Evolutionary conservation across 2,888 invertebrate species (phyloP), one percentile per base, ranked within the genome.

Genomic region (Adelognathus sp.): DNA sequence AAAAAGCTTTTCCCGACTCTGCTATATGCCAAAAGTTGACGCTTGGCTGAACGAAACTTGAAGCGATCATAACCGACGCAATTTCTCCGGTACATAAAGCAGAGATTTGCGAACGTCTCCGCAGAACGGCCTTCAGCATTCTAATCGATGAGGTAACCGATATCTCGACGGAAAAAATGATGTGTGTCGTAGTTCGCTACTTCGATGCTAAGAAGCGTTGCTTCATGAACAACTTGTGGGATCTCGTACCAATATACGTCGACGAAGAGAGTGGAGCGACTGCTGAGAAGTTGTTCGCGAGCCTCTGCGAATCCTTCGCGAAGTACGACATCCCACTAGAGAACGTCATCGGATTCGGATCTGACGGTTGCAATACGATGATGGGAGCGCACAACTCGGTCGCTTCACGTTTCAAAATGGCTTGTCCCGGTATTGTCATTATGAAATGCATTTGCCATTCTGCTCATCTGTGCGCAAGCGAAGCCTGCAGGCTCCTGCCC

Each of bases 381-480:
- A 85, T 88, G 82, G 87, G 87, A 1, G 11, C 18, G 5, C 52
- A 79, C 3, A 87, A 89, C 72, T 87, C 86, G 1, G 88, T 88
- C 5, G 77, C 85, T 21, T 76, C 71, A 21, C 58, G 84, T 61
- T 81, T 87, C 27, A 66, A 24, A 4, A 7, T 67, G 21, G 27
- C 58, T 0, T 81, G 63, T 66, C 83, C 86, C 1, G 85, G 84
- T 24, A 84, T 85, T 4, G 67, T 21, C 5, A 82, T 85, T 31
- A 44, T 84, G 0, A 87, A 87, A 79, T 90, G 86, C 41, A 72
- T 86, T 11, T 88, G 88, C 54, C 88, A 89, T 75, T 87, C 86
- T 0, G 27, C 85, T 50, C 86, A 87, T 81, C 64, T 89, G 7
- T 88, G 87, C 54, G 86, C 86, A 18, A 85, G 83, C 66, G 81